Evolutionary conservation across 2,888 invertebrate genomes (phyloP).

Genomic region (Eubasilissa splendida): DNA sequence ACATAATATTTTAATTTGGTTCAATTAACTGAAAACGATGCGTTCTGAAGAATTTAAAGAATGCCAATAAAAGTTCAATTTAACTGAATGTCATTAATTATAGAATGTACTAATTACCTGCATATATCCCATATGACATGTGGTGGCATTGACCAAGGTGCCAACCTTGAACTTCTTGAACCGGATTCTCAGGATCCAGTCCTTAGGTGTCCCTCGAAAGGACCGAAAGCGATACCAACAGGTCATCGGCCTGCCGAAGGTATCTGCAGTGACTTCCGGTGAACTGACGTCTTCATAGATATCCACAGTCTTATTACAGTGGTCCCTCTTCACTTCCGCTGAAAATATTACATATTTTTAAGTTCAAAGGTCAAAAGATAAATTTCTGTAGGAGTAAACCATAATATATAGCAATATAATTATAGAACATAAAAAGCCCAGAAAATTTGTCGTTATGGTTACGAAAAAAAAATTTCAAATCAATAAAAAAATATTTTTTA

Average conservation of each 20-base stretch:
- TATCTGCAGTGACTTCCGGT: conserved; percentile 87
- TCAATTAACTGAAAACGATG: no score
- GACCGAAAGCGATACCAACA: conserved; percentile 94
- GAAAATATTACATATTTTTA: conserved; percentile 32
- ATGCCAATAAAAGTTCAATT: background rate
- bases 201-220: conserved; percentile 88
- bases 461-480: no score
- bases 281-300: conserved; percentile 94
- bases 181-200: conserved; percentile 90
- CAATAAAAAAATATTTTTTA: no score
- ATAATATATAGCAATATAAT: no score
- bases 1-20: no score
- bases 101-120: conserved; percentile 71
- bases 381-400: no score
- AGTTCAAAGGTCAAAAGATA: background rate
- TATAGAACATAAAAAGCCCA: no score
- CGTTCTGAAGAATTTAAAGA: no score
- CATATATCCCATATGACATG: conserved; percentile 90
- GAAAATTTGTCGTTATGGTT: no score
- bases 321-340: conserved; percentile 82
- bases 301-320: conserved; percentile 95
- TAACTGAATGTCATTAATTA: background rate
- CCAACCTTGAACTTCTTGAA: conserved; percentile 96
- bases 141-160: conserved; percentile 87
- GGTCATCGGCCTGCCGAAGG: conserved; percentile 88